Base-by-base conservation (phyloP, 2,888 invertebrate genomes). In the Megamerina dolium region DNA sequence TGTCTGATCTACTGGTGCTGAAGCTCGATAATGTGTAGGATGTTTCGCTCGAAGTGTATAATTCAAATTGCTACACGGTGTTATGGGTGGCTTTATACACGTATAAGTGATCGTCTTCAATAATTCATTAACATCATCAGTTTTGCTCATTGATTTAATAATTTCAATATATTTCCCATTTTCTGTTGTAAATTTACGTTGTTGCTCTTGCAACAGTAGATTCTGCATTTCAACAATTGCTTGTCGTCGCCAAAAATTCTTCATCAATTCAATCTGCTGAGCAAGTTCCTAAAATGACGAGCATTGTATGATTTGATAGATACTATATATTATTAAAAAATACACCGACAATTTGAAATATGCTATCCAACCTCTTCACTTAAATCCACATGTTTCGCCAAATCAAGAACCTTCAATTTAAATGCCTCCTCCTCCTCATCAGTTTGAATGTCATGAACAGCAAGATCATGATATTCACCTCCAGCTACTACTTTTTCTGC, bases 201-300 rank as follows among this genome's bases (percentile, higher is more conserved):
- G 65, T 41, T 67, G 61, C 33, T 58, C 52, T 2, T 48, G 45
- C n/a, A 68, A 41, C 9, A 64, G 29, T 3, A 64, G 18, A 26
- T 62, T 64, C 23, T 68, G 64, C 2, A 58, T 53, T 23, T 61
- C 55, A 1, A 60, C 65, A 41, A 62, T 47, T 5, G 64, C 59
- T 40, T 63, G 63, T 4, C 69, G 65, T 3, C 55, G 58, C 70
- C 69, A 70, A 36, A 68, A 68, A 30, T 61, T 57, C 8, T 48
- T 53, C 43, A 68, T 52, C 2, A 56, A 37, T 3, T 51, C 45
- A n/a, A 58, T 58, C 20, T 64, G 47, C 9, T 46, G 49, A 5
- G 55, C 31, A 2, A 69, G 43, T 4, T 68, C 59, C 21, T 57
- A 21, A 1, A 9, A 9, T n/a, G 10, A 14, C 9, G n/a, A 5